Evolutionary conservation across 2,888 invertebrate species (phyloP).

Genomic region (Eumerus sabulonum): DNA sequence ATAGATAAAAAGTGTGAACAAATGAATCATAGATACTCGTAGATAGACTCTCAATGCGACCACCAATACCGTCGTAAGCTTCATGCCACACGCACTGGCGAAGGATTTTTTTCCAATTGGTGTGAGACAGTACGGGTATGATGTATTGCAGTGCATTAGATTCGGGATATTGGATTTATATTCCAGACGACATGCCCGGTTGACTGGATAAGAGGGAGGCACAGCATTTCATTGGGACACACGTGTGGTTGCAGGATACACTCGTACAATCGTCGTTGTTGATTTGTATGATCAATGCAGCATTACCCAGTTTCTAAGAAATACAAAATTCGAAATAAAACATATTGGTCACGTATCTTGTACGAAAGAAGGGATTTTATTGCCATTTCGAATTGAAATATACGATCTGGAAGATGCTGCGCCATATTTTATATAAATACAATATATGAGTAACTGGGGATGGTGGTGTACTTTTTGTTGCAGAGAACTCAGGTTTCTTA

Average conservation of each 20-base stretch:
- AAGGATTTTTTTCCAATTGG: not conserved
- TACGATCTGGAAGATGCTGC: conserved; percentile 72
- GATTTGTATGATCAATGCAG: conserved; percentile 48
- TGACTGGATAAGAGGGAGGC: conserved; percentile 14
- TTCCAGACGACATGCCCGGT: conserved; percentile 32
- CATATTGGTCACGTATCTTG: conserved; percentile 79
- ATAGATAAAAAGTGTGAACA: conserved; percentile 43
- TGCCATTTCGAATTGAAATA: conserved; percentile 76
- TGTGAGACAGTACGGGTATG: conserved; percentile 11
- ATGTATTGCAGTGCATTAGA: conserved; percentile 52
- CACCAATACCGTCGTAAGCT: not conserved
- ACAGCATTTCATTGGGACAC: too few species aligned
- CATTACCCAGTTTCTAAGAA: conserved; percentile 53
- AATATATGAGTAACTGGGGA: conserved; percentile 8
- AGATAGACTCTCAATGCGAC: conserved; percentile 8
- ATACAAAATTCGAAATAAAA: conserved; percentile 77
- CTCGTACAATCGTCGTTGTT: conserved; percentile 11
- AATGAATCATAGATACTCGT: conserved; percentile 55
- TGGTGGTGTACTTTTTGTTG: conserved; percentile 16
- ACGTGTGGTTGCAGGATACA: conserved; percentile 51
- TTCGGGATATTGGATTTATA: conserved; percentile 46
- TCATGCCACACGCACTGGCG: not conserved
- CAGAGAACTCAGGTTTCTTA: not conserved
- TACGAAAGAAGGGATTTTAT: conserved; percentile 79
- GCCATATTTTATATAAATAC: conserved; percentile 57